Percentiles rank a stretch among this genome's conserved stretches.
Evolutionary conservation across 2,113 vertebrate species (phyloP).

Genomic region (Syrmaticus mikado): DNA sequence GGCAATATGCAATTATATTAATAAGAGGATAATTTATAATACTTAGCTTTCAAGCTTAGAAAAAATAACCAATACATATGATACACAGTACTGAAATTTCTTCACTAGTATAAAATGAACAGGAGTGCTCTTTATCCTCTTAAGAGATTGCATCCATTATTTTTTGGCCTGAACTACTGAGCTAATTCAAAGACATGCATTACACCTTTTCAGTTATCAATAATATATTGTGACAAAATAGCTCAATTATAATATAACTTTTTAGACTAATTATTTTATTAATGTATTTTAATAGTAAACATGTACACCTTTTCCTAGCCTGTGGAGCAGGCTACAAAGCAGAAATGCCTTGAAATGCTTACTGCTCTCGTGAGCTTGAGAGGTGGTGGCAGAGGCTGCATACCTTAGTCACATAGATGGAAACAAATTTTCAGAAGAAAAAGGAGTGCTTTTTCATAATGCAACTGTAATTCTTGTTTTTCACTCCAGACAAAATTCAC

Average conservation of each 20-base stretch:
- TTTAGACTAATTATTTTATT: not conserved
- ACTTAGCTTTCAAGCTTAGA: not conserved
- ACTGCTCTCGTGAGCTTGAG: not conserved
- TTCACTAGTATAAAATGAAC: not conserved
- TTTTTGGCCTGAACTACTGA: slow-evolving; percentile 3
- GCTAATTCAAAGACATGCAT: not conserved
- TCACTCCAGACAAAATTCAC: not conserved
- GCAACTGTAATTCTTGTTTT: not conserved
- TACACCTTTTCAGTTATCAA: not conserved
- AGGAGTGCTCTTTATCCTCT: not conserved
- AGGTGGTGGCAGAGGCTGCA: not conserved
- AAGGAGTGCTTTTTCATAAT: not conserved
- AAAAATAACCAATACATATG: not conserved
- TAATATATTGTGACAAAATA: not conserved
- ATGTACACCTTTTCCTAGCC: not conserved
- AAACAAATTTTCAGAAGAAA: not conserved
- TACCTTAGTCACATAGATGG: not conserved
- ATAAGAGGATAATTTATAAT: not conserved
- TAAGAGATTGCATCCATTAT: not conserved
- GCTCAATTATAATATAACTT: not conserved
- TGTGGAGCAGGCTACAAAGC: not conserved
- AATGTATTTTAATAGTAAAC: not conserved
- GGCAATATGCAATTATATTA: not conserved
- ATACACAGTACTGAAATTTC: not conserved
- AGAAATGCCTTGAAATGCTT: not conserved